Base-by-base conservation (phyloP, 92 coral and sea anemone species). In the Palythoa grandis region DNA sequence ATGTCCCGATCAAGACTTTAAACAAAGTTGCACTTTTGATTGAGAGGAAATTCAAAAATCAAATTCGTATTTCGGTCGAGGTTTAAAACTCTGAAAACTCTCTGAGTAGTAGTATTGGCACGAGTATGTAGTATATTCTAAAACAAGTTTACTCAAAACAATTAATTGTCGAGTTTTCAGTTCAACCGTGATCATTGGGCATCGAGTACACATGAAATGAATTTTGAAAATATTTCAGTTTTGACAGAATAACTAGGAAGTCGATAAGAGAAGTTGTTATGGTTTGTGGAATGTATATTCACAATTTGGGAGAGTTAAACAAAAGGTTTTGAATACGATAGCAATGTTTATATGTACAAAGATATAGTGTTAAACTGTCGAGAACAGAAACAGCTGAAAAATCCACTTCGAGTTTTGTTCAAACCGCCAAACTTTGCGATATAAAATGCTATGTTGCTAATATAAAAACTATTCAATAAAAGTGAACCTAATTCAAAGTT, bases 181-280 rank as follows among this genome's bases (percentile, higher is more conserved):
- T 29, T 67, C 47, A 9, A 13, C 19, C 0, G 19, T 20, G 14
- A 67, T 25, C 25, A 52, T 29, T 40, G n/a, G n/a, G n/a, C n/a
- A n/a, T n/a, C n/a, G n/a, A 19, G 40, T 65, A 66, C 47, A 66
- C 40, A 22, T 65, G 38, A 43, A 20, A 22, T 22, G 22, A 47
- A 52, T 54, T 14, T 47, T 14, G 20, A 80, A 80, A 20, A 52
- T n/a, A 29, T 25, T 35, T 22, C 14, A 63, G 47, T 80, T 80
- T 80, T 65, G 17, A 56, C 4, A 66, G 57, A 68, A 80, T 80
- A 66, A 48, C 50, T 43, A 43, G 50, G 85, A 79, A 79, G 57
- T 47, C 52, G 85, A 80, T 52, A 25, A 79, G 60, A 43, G 1
- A 68, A 48, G 74, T 80, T 80, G 85, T 80, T 80, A 80, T 66